Base-by-base conservation (phyloP, 2,113 vertebrate genomes). In the Ochotona princeps region DNA sequence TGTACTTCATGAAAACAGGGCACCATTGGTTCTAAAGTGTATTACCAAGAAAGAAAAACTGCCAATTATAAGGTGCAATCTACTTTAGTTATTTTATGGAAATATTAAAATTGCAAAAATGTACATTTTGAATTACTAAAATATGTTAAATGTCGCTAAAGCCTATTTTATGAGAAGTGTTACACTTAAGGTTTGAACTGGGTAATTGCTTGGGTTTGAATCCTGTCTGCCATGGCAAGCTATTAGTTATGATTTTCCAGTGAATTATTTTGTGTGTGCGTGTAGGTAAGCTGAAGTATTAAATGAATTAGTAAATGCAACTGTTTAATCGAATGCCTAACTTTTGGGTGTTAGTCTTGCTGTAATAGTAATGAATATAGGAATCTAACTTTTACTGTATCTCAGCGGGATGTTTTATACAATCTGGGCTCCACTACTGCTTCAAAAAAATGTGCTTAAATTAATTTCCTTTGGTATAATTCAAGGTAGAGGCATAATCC, bases 71-170 rank as follows among this genome's bases (percentile, higher is more conserved):
- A 90, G 38, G 78, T 86, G 44, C 47, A 13, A 80, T 91, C 14
- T 54, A 51, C 89, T 94, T 93, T 76, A 87, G 76, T 18, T 83
- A 8, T 91, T 94, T 78, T 89, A 91, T 32, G 86, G 76, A 88
- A n/a, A 87, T 61, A 80, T 1, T 91, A 84, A 94, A 90, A 67
- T 84, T 44, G 90, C 57, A 75, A 92, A 92, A 80, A 61, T 49
- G 7, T 93, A 20, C 4, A 18, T 90, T 92, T 82, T 35, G 13
- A 69, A 61, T 85, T 94, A 35, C 13, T 94, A 88, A 89, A 92
- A 51, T 84, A 73, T 30, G 23, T 49, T 91, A 73, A 93, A 80
- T 90, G 38, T 73, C 66, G 69, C 35, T 95, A 57, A 89, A 28
- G 72, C 23, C 25, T 87, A 11, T 86, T 2, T 67, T 93, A 60